Percentiles rank a stretch among this genome's conserved stretches.
Evolutionary conservation across 2,113 vertebrate species (phyloP).

Genomic region (Cathartes aura): DNA sequence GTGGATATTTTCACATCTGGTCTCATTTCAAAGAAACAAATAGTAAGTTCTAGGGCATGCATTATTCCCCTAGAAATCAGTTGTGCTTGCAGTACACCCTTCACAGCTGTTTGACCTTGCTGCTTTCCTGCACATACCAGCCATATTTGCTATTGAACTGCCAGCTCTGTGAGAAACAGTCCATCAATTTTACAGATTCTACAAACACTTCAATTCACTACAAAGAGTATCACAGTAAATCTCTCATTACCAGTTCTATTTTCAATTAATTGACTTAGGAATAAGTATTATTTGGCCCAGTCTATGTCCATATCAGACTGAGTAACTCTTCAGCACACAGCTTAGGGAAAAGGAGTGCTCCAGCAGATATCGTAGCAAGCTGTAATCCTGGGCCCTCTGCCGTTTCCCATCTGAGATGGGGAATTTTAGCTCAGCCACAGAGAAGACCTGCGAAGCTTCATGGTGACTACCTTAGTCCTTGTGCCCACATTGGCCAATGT

Average conservation of each 20-base stretch:
- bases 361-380: neutral
- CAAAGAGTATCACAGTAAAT: slow-evolving; percentile 63
- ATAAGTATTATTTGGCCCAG: slow-evolving; percentile 47
- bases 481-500: neutral
- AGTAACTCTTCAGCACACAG: neutral
- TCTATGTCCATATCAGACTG: neutral
- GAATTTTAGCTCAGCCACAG: neutral
- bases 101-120: slow-evolving; percentile 71
- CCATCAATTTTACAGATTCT: slow-evolving; percentile 76
- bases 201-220: slow-evolving; percentile 72
- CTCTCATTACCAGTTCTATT: slow-evolving; percentile 67
- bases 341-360: neutral
- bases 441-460: neutral
- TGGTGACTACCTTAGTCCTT: neutral
- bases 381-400: neutral
- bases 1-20: neutral
- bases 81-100: slow-evolving; percentile 45
- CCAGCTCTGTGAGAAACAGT: slow-evolving; percentile 63
- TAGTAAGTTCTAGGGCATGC: neutral
- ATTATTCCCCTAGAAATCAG: slow-evolving; percentile 39
- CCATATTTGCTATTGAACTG: slow-evolving; percentile 54
- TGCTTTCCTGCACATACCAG: slow-evolving; percentile 66
- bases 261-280: slow-evolving; percentile 75
- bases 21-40: slow-evolving; percentile 11
- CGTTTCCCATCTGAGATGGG: neutral